Conservation (phyloP, 2,888 invertebrate species). For the Ochropleura leucogaster region DNA sequence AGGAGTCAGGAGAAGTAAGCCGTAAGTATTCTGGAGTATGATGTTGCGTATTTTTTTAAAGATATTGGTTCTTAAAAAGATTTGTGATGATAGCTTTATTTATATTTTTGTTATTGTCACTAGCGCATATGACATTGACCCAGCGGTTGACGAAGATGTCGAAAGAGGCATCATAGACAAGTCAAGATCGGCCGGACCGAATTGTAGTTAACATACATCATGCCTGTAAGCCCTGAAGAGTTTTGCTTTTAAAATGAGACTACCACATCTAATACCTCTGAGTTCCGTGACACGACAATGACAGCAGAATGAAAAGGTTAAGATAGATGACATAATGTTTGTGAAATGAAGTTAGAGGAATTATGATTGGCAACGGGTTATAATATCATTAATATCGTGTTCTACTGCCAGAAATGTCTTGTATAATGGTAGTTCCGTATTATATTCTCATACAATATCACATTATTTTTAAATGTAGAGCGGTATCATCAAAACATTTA, state of each 20-base stretch:
- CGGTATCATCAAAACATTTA: slow-evolving; percentile 15
- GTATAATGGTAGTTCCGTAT: slow-evolving; percentile 23
- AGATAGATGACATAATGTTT: neutral
- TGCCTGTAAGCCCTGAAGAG: neutral
- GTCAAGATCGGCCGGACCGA: neutral
- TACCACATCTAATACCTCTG: neutral
- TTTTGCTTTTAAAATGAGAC: neutral
- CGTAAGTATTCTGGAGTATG: slow-evolving; percentile 26
- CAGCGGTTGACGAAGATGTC: neutral
- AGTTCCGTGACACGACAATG: neutral
- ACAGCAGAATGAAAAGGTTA: neutral
- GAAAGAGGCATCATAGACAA: slow-evolving; percentile 1
- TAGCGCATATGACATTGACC: neutral
- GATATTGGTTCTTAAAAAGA: slow-evolving; percentile 16
- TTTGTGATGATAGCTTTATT: slow-evolving; percentile 42
- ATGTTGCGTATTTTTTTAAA: slow-evolving; percentile 24
- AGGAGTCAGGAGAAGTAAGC: slow-evolving; percentile 18
- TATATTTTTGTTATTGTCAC: slow-evolving; percentile 20
- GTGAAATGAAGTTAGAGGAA: slow-evolving; percentile 12
- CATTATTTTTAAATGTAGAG: slow-evolving; percentile 13
- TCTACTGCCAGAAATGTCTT: slow-evolving; percentile 17
- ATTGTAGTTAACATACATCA: neutral
- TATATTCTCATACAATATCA: slow-evolving; percentile 11
- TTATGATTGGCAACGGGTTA: slow-evolving; percentile 11
- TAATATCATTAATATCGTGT: slow-evolving; percentile 26